Evolutionary conservation across 1,140 invertebrate species (phyloP).

Genomic region (Drosophila mauritiana): DNA sequence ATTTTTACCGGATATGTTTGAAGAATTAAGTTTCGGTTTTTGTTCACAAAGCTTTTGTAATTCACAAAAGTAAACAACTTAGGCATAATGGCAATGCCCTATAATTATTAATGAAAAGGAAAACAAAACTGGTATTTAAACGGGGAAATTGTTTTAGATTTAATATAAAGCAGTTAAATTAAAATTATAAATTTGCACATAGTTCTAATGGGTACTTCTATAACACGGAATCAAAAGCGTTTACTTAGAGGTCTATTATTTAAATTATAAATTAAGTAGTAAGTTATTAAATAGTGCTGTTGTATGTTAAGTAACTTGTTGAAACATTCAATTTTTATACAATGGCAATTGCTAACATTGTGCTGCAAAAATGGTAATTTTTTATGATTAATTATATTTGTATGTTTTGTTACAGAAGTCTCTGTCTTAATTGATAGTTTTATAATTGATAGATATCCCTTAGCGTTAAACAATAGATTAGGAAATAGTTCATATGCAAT

Average conservation of each 20-base stretch:
- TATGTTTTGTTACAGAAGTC: not conserved
- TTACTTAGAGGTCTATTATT: not conserved
- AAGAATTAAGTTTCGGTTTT: conserved; percentile 29
- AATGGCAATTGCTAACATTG: conserved; percentile 45
- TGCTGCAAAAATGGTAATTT: conserved; percentile 4
- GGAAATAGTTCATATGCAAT: no score
- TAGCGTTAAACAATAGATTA: no score
- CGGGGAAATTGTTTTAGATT: conserved; percentile 4
- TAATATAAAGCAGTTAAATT: not conserved
- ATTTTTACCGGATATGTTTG: conserved; percentile 63
- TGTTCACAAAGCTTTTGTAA: conserved; percentile 9
- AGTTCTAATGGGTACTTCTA: not conserved
- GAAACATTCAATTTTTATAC: conserved; percentile 7
- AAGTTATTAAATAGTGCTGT: not conserved
- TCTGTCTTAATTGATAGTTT: no score
- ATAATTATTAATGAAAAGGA: conserved; percentile 25
- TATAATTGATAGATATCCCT: no score
- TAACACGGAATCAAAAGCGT: not conserved
- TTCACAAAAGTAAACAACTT: conserved; percentile 21
- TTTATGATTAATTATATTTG: conserved; percentile 3
- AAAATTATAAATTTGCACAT: no score
- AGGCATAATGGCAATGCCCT: conserved; percentile 33
- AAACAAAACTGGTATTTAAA: conserved; percentile 19
- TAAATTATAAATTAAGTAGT: not conserved
- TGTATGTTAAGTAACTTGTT: not conserved